Evolutionary conservation across 2,113 vertebrate genomes (phyloP), one percentile per base, ranked within the genome.

Genomic region (Nannobrachium achirus): DNA sequence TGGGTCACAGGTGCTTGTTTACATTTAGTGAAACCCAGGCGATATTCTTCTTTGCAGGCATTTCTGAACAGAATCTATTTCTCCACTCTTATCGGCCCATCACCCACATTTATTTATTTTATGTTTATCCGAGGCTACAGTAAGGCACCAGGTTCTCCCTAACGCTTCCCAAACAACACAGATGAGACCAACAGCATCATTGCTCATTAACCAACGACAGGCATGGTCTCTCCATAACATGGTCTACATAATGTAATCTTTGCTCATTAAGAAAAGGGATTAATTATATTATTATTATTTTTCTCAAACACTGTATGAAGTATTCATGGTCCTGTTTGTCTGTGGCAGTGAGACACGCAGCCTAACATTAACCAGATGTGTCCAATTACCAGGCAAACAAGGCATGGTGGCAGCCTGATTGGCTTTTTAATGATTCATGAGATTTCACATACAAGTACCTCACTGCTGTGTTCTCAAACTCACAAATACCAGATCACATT

Each of bases 201-300:
- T 58, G 68, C 62, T 86, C 81, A 80, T 90, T 88, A 87, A 57
- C 79, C 59, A 80, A 70, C 72, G 79, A 80, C 68, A 81, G 71
- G 33, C 78, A 83, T 66, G 66, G 69, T 83, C 79, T 84, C 86
- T n/a, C n/a, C n/a, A n/a, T n/a, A n/a, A n/a, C 78, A 83, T 66
- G 66, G 69, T 83, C 79, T 84, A 85, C 78, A 81, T 90, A 83
- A 88, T 89, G 78, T 72, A 86, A 90, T 89, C 84, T 89, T 18
- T 71, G 84, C 71, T 82, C 83, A 87, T 87, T 88, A 88, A 73
- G 70, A 69, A 76, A 75, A 75, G 40, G 70, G 79, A 80, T 88
- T 86, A 66, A 89, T 88, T 88, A 69, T 71, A 41, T 89, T 89
- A 83, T 81, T 71, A 38, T 88, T 88, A 81, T 81, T 84, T 83